Conservation (phyloP, 1,140 invertebrate genomes). For the Pararge aegeria region DNA sequence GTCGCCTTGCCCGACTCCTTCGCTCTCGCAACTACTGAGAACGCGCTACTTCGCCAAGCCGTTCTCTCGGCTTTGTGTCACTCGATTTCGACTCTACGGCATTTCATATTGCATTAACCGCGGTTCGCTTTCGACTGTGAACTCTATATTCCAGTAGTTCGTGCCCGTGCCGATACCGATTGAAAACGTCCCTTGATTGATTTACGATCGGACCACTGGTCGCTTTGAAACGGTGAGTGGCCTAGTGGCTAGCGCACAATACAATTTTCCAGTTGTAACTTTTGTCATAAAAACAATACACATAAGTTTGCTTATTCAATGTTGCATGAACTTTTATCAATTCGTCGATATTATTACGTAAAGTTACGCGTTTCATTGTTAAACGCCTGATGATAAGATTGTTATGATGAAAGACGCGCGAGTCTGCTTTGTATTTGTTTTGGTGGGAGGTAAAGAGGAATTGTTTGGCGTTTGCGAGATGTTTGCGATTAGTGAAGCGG, state of each 20-base stretch:
- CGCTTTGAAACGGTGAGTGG: slow-evolving; percentile 64
- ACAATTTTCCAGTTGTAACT: slow-evolving; percentile 18
- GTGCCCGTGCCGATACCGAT: slow-evolving; percentile 42
- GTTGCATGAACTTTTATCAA: slow-evolving; percentile 30
- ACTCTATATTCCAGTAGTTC: slow-evolving; percentile 43
- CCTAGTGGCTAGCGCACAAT: slow-evolving; percentile 12
- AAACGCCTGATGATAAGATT: not conserved
- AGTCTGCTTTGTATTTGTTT: slow-evolving; percentile 38
- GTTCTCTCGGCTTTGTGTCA: slow-evolving; percentile 41
- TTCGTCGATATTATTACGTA: slow-evolving; percentile 16
- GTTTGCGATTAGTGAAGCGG: slow-evolving; percentile 45
- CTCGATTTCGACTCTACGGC: slow-evolving; percentile 54
- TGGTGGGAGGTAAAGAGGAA: slow-evolving; percentile 36
- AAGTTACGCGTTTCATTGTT: slow-evolving; percentile 4
- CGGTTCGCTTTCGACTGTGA: slow-evolving; percentile 44
- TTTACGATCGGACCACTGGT: slow-evolving; percentile 49
- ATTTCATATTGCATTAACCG: slow-evolving; percentile 50
- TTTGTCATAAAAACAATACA: slow-evolving; percentile 16
- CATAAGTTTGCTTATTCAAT: slow-evolving; percentile 28
- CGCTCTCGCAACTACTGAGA: slow-evolving; percentile 35
- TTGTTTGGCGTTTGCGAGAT: slow-evolving; percentile 48
- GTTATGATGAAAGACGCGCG: slow-evolving; percentile 6
- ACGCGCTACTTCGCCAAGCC: slow-evolving; percentile 37
- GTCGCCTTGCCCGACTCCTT: slow-evolving; percentile 26
- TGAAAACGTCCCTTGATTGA: slow-evolving; percentile 51